A percentile compares a stretch with the other conserved stretches of the same genome.
Conservation (phyloP, 2,888 invertebrate species). For the Diaperis boleti region DNA sequence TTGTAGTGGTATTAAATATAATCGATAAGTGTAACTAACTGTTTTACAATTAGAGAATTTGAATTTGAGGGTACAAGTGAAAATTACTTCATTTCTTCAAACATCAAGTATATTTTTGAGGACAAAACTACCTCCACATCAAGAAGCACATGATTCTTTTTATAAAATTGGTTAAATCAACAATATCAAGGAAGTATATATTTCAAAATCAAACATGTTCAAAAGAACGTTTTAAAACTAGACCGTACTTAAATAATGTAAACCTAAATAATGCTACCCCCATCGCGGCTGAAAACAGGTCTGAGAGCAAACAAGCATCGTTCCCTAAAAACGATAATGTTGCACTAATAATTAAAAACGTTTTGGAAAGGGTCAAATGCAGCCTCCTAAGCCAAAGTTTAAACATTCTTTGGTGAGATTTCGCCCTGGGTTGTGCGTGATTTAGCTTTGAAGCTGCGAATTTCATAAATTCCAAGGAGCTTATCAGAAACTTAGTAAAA, state of each 20-base stretch:
- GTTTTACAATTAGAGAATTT: no score
- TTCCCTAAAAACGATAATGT: constrained; percentile 50
- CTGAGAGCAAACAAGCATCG: constrained; percentile 46
- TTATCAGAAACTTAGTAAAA: constrained; percentile 49
- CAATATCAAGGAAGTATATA: no score
- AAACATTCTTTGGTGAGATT: constrained; percentile 52
- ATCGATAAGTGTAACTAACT: no score
- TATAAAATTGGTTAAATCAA: no score
- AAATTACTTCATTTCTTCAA: no score
- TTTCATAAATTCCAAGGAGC: constrained; percentile 50
- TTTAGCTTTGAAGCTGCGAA: constrained; percentile 52
- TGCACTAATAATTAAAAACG: constrained; percentile 53
- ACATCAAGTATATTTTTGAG: no score
- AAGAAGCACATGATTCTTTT: no score
- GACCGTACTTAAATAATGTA: constrained; percentile 20
- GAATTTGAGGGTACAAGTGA: no score
- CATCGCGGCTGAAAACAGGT: constrained; percentile 49
- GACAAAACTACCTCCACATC: no score
- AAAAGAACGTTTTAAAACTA: no score
- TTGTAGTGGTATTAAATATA: no score
- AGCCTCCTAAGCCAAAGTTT: constrained; percentile 49
- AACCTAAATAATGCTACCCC: constrained; percentile 53
- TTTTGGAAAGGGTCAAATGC: constrained; percentile 43
- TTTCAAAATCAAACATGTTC: no score
- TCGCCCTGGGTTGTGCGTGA: constrained; percentile 51